These are phyloP conservation scores for Acrocephalus scirpaceus DNA, from an alignment of 2,797 vertebrate genomes.

Conservation along the genomic window DNA sequence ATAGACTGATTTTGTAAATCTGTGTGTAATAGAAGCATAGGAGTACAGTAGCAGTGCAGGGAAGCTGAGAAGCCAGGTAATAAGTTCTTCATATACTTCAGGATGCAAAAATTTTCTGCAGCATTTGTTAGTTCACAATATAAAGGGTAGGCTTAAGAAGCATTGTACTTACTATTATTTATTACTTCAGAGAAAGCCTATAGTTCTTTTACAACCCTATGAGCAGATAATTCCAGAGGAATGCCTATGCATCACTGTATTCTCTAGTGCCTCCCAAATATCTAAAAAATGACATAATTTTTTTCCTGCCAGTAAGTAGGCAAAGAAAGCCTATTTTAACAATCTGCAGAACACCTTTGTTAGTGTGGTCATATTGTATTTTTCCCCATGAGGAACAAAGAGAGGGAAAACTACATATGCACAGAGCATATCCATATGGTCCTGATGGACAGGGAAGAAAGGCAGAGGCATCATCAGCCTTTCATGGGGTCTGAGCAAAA, in stretches of 20 bases:
- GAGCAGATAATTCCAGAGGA: background rate
- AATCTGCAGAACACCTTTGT: background rate
- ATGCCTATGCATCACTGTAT: background rate
- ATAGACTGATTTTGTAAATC: background rate
- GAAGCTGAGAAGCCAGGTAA: background rate
- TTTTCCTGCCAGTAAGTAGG: background rate
- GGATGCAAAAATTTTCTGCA: background rate
- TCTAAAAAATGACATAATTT: background rate
- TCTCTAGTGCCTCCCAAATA: background rate
- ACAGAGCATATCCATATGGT: fast-evolving
- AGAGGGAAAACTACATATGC: background rate
- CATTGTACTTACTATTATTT: background rate
- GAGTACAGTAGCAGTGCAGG: background rate
- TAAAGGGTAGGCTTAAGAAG: background rate
- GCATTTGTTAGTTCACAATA: background rate
- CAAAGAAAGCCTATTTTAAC: background rate
- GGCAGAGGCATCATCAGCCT: background rate
- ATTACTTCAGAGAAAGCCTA: background rate
- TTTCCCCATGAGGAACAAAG: background rate
- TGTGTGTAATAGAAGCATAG: background rate
- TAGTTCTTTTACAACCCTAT: background rate
- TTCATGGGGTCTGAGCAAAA: background rate
- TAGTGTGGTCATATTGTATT: background rate
- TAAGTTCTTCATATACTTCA: background rate
- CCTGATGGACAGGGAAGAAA: background rate